Evolutionary conservation across 2,113 vertebrate species (phyloP), one percentile per base, ranked within the genome.

Genomic region (Paradoxurus hermaphroditus): DNA sequence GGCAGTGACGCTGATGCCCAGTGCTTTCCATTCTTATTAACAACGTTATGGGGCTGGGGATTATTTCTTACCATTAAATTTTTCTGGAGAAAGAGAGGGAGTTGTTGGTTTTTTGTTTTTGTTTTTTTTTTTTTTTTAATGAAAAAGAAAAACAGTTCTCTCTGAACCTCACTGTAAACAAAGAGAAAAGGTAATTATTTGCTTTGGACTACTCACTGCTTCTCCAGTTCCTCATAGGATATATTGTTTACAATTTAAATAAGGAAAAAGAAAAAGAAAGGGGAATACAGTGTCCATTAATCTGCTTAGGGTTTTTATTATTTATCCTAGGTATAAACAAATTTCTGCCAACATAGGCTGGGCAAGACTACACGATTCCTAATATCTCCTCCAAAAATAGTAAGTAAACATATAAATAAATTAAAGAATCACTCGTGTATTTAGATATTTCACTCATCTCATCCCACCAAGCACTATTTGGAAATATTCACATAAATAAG

Each of bases 121-220:
- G 51, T 89, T 68, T 77, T 87, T 65, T 91, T 68, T 23, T 63
- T 89, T 78, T 95, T 94, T 92, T 67, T 0, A 85, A 77, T 44
- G 23, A 86, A 94, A 95, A 94, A 34, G 59, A 34, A 87, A 97
- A 90, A 73, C 63, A 85, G 56, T 81, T 73, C 46, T 77, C 77
- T 93, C 95, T 90, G 70, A 97, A 90, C 41, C 81, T 62, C 34
- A 0, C 21, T 95, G 78, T 96, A 97, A 98, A 97, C 94, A 96
- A 88, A 96, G 77, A 97, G 90, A 90, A 97, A 95, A 97, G 92
- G 95, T 97, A 97, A 96, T 95, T 97, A 92, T 98, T 98, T 97
- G 85, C 94, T 97, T 95, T 97, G 95, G 97, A 92, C 67, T n/a
- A 27, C 27, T 79, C 49, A 8, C 51, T 84, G 53, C 59, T 51